Conservation (phyloP, 1,140 invertebrate species). For the Scaptomyza graminum region DNA sequence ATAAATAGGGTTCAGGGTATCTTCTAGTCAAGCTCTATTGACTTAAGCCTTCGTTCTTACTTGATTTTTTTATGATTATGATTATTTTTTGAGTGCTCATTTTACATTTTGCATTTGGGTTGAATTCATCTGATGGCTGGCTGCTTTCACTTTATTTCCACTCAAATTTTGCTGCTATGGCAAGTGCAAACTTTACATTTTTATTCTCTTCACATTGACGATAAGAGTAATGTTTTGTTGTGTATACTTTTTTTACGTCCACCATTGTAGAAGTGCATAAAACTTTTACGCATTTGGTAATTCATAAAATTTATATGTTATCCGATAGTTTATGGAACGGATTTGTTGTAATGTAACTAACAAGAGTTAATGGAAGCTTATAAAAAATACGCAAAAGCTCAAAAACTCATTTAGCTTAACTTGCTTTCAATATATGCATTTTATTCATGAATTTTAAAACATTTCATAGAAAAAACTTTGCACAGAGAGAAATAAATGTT, state of each 20-base stretch:
- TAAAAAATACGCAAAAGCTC: neutral
- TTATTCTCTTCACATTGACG: constrained; percentile 20
- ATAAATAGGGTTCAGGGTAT: no score
- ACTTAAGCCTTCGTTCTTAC: no score
- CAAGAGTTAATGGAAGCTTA: constrained; percentile 6
- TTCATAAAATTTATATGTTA: constrained; percentile 7
- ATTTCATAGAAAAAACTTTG: constrained; percentile 37
- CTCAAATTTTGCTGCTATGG: constrained; percentile 41
- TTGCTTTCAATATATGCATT: neutral
- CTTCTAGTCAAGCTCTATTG: no score
- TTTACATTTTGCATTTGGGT: constrained; percentile 56
- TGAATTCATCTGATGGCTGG: constrained; percentile 37
- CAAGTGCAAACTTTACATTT: constrained; percentile 16
- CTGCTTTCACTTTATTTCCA: constrained; percentile 37
- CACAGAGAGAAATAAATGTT: no score
- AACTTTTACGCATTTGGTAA: neutral
- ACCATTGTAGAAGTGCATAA: neutral
- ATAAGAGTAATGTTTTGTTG: constrained; percentile 31
- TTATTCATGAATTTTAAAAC: constrained; percentile 24
- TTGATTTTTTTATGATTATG: constrained; percentile 64
- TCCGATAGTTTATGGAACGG: neutral
- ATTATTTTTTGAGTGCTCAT: constrained; percentile 62
- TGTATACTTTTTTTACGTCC: constrained; percentile 1
- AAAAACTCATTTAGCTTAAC: neutral
- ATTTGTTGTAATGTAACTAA: constrained; percentile 14